Evolutionary conservation across 53 echinoderm and acorn worm species (phyloP).

Genomic region (Stichopus horrens): DNA sequence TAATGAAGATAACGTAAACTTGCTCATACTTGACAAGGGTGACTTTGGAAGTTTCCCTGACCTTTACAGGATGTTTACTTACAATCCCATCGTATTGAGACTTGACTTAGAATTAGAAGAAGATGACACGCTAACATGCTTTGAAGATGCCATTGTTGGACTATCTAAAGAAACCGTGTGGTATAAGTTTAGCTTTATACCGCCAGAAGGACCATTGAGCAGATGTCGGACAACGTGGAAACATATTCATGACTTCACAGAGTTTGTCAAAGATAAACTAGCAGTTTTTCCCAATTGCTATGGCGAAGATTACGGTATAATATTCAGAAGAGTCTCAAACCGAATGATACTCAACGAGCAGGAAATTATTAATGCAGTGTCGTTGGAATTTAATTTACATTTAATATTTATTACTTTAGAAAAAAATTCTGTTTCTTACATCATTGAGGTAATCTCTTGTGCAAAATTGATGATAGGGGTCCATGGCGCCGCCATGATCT

Average conservation of each 20-base stretch:
- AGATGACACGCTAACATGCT: constrained; percentile 50
- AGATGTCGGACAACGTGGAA: constrained; percentile 41
- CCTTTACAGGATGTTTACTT: constrained; percentile 48
- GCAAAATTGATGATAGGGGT: constrained; percentile 64
- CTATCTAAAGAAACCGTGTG: constrained; percentile 59
- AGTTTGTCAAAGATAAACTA: not conserved
- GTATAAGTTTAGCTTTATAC: constrained; percentile 69
- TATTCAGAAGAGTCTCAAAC: constrained; percentile 3
- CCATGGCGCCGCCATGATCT: constrained; percentile 66
- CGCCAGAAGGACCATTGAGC: constrained; percentile 56
- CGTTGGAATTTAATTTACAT: not conserved
- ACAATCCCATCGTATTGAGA: constrained; percentile 43
- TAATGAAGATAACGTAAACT: constrained; percentile 12
- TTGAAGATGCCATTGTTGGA: constrained; percentile 62
- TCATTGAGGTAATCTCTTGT: constrained; percentile 51
- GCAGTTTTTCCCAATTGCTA: not conserved
- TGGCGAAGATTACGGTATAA: not conserved
- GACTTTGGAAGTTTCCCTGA: constrained; percentile 45
- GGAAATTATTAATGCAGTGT: not conserved
- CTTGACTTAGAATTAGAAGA: constrained; percentile 34
- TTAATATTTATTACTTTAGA: not conserved
- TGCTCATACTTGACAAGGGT: constrained; percentile 60
- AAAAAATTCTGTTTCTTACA: constrained; percentile 23
- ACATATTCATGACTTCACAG: not conserved
- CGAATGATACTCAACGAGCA: not conserved